Evolutionary conservation across 2,797 vertebrate genomes (phyloP).

Genomic region (Enteromius radiatus): DNA sequence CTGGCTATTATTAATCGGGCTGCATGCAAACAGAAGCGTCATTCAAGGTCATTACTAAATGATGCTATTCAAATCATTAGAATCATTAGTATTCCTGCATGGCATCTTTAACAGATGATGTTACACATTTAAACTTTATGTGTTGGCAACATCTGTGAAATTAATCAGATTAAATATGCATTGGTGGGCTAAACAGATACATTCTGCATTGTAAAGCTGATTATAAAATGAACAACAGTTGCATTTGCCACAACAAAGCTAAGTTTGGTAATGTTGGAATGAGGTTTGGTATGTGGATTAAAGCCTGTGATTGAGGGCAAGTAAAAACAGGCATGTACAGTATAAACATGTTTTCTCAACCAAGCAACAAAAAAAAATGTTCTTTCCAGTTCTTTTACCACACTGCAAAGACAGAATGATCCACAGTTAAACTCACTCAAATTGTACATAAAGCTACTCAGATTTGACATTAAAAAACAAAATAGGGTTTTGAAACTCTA

Average conservation of each 20-base stretch:
- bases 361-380: slow-evolving; percentile 16
- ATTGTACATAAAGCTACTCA: not conserved
- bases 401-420: slow-evolving; percentile 18
- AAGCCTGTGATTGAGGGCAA: not conserved
- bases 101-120: slow-evolving; percentile 13
- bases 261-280: slow-evolving; percentile 25
- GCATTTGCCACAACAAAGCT: slow-evolving; percentile 4
- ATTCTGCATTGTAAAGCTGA: not conserved
- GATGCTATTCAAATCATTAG: slow-evolving; percentile 31
- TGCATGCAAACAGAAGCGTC: slow-evolving; percentile 13
- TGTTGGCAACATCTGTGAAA: not conserved
- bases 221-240: not conserved
- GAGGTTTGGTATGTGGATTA: slow-evolving; percentile 1
- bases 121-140: slow-evolving; percentile 2
- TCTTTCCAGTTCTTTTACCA: not conserved
- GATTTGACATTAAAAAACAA: not conserved
- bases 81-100: slow-evolving; percentile 29
- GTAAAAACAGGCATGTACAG: slow-evolving; percentile 7
- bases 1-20: slow-evolving; percentile 23
- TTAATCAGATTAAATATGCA: slow-evolving; percentile 29
- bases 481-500: not conserved
- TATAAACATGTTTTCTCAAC: slow-evolving; percentile 30
- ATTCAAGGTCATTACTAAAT: slow-evolving; percentile 43
- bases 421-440: not conserved
- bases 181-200: slow-evolving; percentile 9